Percentiles rank a stretch among this genome's conserved stretches.
Conservation (phyloP, 2,797 vertebrate genomes). For the Neostethus bicornis region DNA sequence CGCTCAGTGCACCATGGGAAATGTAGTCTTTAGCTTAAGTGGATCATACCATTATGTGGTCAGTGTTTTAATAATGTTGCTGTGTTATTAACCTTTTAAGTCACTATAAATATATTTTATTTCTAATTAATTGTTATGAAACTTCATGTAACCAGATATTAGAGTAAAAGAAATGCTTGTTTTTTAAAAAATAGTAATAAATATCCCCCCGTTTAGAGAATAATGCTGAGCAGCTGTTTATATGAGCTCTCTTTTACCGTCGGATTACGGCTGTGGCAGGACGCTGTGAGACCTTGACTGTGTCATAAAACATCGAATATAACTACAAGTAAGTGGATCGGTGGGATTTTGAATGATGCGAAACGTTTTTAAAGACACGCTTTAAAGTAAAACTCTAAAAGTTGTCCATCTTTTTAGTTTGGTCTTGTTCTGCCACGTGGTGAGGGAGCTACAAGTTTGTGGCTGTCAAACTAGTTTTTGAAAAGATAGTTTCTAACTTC, state of each 20-base stretch:
- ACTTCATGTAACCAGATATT: fast-evolving
- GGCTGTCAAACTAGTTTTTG: conserved; percentile 51
- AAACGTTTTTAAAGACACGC: fast-evolving
- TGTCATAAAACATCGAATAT: conserved; percentile 63
- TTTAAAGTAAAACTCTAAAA: neutral
- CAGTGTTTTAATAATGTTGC: fast-evolving
- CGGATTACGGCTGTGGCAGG: conserved; percentile 63
- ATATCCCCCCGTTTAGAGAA: conserved; percentile 5
- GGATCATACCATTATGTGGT: conserved; percentile 63
- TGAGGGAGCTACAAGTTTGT: conserved; percentile 39
- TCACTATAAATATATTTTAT: fast-evolving
- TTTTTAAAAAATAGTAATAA: fast-evolving
- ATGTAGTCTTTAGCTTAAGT: conserved; percentile 41
- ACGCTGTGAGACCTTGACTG: conserved; percentile 7
- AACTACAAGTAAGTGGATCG: conserved; percentile 67
- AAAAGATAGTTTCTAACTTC: too few relatives aligned
- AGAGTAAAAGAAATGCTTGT: too few relatives aligned
- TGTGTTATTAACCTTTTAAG: fast-evolving
- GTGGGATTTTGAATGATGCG: fast-evolving
- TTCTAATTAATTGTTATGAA: fast-evolving
- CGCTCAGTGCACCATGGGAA: conserved; percentile 45
- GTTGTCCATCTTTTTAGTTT: neutral
- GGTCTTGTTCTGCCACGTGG: conserved; percentile 67
- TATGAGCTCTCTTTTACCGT: conserved; percentile 57
- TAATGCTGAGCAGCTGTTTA: conserved; percentile 28